phyloP scores from a whole-genome alignment of 1,140 invertebrate species.

The Euura lappo region DNA sequence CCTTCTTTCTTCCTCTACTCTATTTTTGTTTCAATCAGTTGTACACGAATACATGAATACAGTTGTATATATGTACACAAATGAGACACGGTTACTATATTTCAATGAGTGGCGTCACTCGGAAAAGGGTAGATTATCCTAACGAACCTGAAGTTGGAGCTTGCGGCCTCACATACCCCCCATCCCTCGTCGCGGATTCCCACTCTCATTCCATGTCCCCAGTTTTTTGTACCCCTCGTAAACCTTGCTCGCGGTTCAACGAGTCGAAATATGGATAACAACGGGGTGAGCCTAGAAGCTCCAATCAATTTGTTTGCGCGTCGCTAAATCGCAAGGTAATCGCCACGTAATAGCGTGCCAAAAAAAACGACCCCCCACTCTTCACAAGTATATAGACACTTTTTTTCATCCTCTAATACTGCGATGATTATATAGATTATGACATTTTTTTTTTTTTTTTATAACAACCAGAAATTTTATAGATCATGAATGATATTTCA shows the following conservation, averaged over 20 bases:
- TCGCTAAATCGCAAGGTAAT: slow-evolving; percentile 5
- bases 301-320: background rate
- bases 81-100: slow-evolving; percentile 35
- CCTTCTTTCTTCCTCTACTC: too few species aligned
- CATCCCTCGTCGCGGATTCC: too few species aligned
- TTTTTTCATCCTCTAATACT: too few species aligned
- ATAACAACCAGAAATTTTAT: background rate
- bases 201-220: background rate
- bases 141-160: slow-evolving; percentile 39
- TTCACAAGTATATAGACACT: background rate
- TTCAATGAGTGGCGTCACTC: slow-evolving; percentile 49
- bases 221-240: slow-evolving; percentile 12
- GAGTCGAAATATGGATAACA: slow-evolving; percentile 51
- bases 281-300: slow-evolving; percentile 8
- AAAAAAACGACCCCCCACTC: background rate
- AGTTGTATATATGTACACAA: too few species aligned
- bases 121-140: slow-evolving; percentile 51
- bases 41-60: too few species aligned
- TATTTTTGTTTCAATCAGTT: too few species aligned
- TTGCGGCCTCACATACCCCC: too few species aligned
- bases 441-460: too few species aligned
- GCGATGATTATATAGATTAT: too few species aligned
- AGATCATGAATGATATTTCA: background rate
- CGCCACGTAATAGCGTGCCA: background rate
- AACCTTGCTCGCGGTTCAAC: slow-evolving; percentile 44